These are phyloP conservation scores for Apamea anceps DNA, from an alignment of 2,888 invertebrate species.

Conservation along the genomic window DNA sequence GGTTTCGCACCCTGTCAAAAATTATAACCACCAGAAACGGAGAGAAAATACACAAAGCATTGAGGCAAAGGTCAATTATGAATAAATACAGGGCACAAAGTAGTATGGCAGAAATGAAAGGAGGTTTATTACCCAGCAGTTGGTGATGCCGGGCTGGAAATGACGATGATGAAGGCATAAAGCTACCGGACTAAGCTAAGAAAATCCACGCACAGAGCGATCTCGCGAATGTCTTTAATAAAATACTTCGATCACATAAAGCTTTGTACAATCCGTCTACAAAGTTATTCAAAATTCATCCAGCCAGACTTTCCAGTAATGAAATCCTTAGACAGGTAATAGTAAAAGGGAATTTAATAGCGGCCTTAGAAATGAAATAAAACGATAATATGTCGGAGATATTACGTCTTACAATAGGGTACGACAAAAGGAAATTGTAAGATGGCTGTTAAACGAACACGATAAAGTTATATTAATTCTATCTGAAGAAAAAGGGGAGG, in stretches of 20 bases:
- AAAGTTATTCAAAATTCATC: conserved; percentile 68
- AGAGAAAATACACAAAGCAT: not conserved
- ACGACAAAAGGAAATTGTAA: conserved; percentile 84
- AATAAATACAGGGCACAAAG: not conserved
- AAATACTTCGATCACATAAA: conserved; percentile 24
- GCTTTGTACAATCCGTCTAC: conserved; percentile 23
- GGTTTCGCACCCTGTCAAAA: conserved; percentile 27
- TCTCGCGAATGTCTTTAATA: conserved; percentile 5
- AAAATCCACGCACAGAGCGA: conserved; percentile 1
- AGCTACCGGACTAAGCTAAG: not conserved
- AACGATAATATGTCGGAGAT: conserved; percentile 85
- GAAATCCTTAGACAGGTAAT: conserved; percentile 78
- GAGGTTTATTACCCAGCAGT: not conserved
- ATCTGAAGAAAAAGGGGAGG: conserved; percentile 28
- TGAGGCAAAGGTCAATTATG: not conserved
- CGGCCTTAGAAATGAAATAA: conserved; percentile 84
- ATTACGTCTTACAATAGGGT: conserved; percentile 84
- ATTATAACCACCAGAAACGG: not conserved
- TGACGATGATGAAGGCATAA: not conserved
- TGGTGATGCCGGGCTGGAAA: not conserved
- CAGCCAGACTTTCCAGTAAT: conserved; percentile 70
- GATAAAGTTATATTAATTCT: conserved; percentile 83
- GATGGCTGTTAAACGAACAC: conserved; percentile 79
- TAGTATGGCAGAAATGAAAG: not conserved
- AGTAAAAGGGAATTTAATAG: conserved; percentile 84